Base-by-base conservation (phyloP, 2,113 vertebrate genomes). In the Chionomys nivalis region DNA sequence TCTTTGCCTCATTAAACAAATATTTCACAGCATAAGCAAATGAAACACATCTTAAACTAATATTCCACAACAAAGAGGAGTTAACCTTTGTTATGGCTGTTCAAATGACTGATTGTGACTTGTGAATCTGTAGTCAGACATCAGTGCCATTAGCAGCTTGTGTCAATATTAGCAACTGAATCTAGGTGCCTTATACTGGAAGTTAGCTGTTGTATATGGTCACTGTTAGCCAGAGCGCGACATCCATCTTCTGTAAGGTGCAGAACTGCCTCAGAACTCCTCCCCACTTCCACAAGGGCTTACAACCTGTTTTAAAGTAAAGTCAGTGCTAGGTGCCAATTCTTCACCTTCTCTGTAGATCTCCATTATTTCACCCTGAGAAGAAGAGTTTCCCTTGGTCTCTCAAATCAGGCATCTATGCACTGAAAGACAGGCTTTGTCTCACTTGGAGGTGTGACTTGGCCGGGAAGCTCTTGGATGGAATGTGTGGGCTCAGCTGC, bases 361-460 rank as follows among this genome's bases (percentile, higher is more conserved):
- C 1, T 42, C 16, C 4, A 87, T 93, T 93, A 66, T 88, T 94
- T 21, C 4, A 12, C 21, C 47, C 28, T 61, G 70, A 65, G 14
- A 39, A 65, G 14, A 39, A 8, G 13, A 36, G 24, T 88, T 16
- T 94, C 33, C 78, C 42, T 0, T 52, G 47, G 21, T 82, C 79
- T 76, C 94, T 81, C 49, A 58, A 87, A 42, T 85, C 17, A 72
- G 63, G 44, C 2, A 5, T 68, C 85, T 93, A 52, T 68, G 61
- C 86, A 33, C 73, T 81, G 66, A 61, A 28, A 47, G 21, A 79
- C 61, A 85, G 31, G 44, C 31, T 81, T 70, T 88, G 33, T 86
- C 85, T 94, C 76, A 92, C 90, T 36, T 70, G 33, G 86, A 79
- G 94, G 82, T 16, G 3, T 78, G 77, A 47, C 42, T 58, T 77